Percentiles rank a stretch among this genome's conserved stretches.
phyloP scores from a whole-genome alignment of 2,797 vertebrate genomes.

The Rhabdophis nuchalis region DNA sequence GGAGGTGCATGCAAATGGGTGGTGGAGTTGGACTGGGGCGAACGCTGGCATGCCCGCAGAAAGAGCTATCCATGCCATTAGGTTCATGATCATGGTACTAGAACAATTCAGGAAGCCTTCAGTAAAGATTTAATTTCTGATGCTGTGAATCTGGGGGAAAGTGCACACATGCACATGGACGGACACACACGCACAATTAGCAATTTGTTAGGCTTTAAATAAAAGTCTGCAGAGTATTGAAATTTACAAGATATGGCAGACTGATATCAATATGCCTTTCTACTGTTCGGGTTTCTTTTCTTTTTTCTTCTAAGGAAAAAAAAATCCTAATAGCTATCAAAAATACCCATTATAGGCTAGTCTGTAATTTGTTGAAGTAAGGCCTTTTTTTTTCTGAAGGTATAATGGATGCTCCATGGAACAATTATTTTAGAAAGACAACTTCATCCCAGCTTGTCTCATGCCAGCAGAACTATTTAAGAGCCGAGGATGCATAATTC shows the following conservation, averaged over 20 bases:
- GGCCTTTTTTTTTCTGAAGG: constrained; percentile 77
- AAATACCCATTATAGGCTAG: constrained; percentile 82
- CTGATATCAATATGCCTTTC: constrained; percentile 81
- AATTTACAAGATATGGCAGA: constrained; percentile 69
- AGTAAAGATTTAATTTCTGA: constrained; percentile 30
- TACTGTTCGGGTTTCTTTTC: constrained; percentile 69
- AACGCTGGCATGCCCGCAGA: too few relatives aligned
- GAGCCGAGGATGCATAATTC: constrained; percentile 81
- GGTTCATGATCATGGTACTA: not conserved
- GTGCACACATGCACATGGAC: not conserved
- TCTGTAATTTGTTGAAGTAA: constrained; percentile 83
- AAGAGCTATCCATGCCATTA: too few relatives aligned
- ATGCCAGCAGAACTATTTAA: constrained; percentile 81
- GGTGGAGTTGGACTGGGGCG: too few relatives aligned
- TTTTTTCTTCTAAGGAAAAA: constrained; percentile 20
- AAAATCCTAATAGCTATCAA: constrained; percentile 80
- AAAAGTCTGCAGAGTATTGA: constrained; percentile 65
- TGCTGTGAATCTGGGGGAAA: constrained; percentile 49
- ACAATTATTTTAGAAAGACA: constrained; percentile 86
- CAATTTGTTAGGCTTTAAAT: constrained; percentile 69
- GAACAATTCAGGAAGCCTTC: constrained; percentile 38
- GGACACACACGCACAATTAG: constrained; percentile 57
- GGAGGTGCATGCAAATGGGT: too few relatives aligned
- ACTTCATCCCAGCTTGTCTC: constrained; percentile 81
- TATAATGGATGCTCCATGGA: constrained; percentile 82